Base-by-base conservation (phyloP, 2,797 vertebrate genomes). In the Choloepus didactylus region DNA sequence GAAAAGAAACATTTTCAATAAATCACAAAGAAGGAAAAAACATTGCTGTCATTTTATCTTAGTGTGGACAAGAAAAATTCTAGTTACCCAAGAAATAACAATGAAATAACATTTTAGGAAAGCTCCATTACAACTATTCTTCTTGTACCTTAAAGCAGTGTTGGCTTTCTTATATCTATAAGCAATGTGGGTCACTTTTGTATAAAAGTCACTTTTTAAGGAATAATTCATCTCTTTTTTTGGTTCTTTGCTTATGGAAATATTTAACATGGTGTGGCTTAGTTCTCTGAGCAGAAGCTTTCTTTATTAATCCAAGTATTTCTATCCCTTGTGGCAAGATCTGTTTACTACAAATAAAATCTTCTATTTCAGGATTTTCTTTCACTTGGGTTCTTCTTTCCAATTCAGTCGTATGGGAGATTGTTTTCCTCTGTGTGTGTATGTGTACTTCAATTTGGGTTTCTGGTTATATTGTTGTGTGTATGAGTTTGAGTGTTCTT, bases 291-390 rank as follows among this genome's bases (percentile, higher is more conserved):
- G 87, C 92, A 76, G 85, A 98, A 94, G 73, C 97, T 98, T 98
- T 80, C 94, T 93, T 56, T 97, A 95, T 98, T 98, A 98, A 98
- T 97, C 91, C 69, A 93, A 93, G 73, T 83, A 44, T 94, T 97
- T 96, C 96, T 92, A 41, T 96, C 72, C 84, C 46, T 94, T 97
- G 82, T 94, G 56, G 95, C 90, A 49, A 97, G 89, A 66, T 95
- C 92, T 98, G 60, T 96, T 96, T 85, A 96, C 96, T 97, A 96
- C 97, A 98, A 98, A 98, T 92, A 41, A 84, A 70, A 93, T 97
- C 73, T 98, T 97, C 85, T 98, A 31, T 98, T 98, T 27, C 96
- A 98, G 98, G 85, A 82, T 89, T 97, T 96, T 97, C 51, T 96
- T 95, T 93, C 92, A 82, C 93, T 92, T 92, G 31, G 46, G 85